Evolutionary conservation across 2,797 vertebrate genomes (phyloP).

Genomic region (Muraenolepis orangiensis): DNA sequence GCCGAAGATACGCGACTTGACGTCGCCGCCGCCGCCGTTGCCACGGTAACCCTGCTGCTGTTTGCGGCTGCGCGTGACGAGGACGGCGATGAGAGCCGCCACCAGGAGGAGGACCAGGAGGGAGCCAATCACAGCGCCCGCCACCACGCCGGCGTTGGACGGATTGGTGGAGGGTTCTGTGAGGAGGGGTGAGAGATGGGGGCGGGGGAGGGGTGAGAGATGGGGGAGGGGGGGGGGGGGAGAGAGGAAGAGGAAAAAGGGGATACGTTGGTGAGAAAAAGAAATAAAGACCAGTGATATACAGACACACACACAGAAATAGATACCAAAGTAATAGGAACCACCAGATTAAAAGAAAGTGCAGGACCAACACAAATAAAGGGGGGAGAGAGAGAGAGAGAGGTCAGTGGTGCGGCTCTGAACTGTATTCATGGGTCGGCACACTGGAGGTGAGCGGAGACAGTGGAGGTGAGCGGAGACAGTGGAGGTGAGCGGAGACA

Average conservation of each 20-base stretch:
- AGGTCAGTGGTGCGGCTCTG: constrained; percentile 49
- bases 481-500: constrained; percentile 39
- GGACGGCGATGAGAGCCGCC: constrained; percentile 71
- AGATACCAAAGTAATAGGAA: constrained; percentile 32
- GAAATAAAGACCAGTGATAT: constrained; percentile 5
- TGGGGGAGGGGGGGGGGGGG: constrained; percentile 39
- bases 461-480: constrained; percentile 43
- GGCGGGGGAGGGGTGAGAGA: constrained; percentile 41
- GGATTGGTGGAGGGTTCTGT: constrained; percentile 69
- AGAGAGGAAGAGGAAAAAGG: constrained; percentile 30
- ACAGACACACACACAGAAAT: constrained; percentile 13
- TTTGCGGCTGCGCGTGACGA: constrained; percentile 76
- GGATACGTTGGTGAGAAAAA: constrained; percentile 45
- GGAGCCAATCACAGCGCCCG: constrained; percentile 82
- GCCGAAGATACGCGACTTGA: constrained; percentile 81
- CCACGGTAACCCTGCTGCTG: constrained; percentile 74
- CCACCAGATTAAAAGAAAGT: constrained; percentile 16
- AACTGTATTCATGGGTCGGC: constrained; percentile 44
- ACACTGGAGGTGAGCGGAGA: constrained; percentile 40
- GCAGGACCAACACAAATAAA: not conserved
- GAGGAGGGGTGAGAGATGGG: constrained; percentile 37
- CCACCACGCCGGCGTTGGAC: constrained; percentile 78
- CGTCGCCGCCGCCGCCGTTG: constrained; percentile 69
- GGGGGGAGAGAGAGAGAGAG: constrained; percentile 9
- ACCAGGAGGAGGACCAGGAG: constrained; percentile 81